Percentiles rank a stretch among this genome's conserved stretches.
These are phyloP conservation scores for Microplitis manilae DNA, from an alignment of 2,888 invertebrate species.

Conservation along the genomic window DNA sequence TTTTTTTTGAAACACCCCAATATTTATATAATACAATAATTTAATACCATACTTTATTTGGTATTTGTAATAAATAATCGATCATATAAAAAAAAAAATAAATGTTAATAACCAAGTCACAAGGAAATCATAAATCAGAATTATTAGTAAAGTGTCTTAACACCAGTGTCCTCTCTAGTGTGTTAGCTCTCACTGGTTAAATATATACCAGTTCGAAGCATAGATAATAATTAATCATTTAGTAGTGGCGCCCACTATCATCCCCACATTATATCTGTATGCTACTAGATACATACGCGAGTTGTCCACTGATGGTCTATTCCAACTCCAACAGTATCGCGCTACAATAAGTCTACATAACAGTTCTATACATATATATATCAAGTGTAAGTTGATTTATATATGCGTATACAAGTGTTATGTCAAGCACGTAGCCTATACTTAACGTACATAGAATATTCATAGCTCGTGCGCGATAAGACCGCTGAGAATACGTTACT, in stretches of 20 bases:
- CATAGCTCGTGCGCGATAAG: slow-evolving; percentile 1
- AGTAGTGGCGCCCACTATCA: slow-evolving; percentile 51
- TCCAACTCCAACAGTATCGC: neutral
- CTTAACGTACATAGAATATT: slow-evolving; percentile 1
- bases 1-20: too few species aligned
- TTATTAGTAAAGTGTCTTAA: neutral
- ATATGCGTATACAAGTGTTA: slow-evolving; percentile 1
- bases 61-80: too few species aligned
- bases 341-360: neutral
- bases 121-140: neutral
- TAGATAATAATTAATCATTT: slow-evolving; percentile 69
- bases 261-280: slow-evolving; percentile 28
- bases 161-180: neutral
- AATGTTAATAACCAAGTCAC: neutral
- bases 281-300: slow-evolving; percentile 12
- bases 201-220: slow-evolving; percentile 36
- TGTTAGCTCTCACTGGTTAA: neutral
- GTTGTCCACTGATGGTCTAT: neutral
- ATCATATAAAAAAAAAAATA: too few species aligned
- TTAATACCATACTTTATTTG: too few species aligned
- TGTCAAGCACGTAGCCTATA: slow-evolving; percentile 1
- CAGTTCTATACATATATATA: neutral
- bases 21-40: too few species aligned
- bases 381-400: slow-evolving; percentile 16
- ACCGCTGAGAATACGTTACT: neutral